Evolutionary conservation across 2,113 vertebrate species (phyloP).

Genomic region (Oryzias celebensis): DNA sequence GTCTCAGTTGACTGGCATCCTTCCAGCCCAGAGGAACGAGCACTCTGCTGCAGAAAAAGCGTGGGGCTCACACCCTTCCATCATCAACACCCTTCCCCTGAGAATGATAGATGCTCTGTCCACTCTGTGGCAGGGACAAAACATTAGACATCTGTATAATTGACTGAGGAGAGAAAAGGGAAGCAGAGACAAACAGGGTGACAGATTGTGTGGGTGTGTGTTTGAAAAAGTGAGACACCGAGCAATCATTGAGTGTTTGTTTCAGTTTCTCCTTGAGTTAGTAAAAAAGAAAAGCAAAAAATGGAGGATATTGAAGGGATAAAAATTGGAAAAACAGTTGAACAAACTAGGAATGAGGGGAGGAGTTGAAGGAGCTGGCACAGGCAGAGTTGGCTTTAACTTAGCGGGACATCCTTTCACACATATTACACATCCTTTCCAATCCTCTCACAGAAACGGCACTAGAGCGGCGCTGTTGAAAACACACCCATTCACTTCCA

Average conservation of each 20-base stretch:
- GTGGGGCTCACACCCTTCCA: conserved; percentile 34
- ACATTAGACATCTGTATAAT: conserved; percentile 78
- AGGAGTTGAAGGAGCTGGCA: conserved; percentile 48
- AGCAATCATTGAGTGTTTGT: conserved; percentile 39
- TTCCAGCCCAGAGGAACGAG: conserved; percentile 70
- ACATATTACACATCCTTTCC: conserved; percentile 72
- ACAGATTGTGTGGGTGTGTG: conserved; percentile 57
- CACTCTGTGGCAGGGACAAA: conserved; percentile 63
- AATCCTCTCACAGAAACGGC: conserved; percentile 58
- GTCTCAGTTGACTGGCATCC: conserved; percentile 66
- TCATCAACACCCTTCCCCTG: conserved; percentile 38
- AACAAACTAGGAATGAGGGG: conserved; percentile 20
- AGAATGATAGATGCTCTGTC: conserved; percentile 75
- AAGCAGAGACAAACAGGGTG: conserved; percentile 12
- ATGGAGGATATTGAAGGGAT: conserved; percentile 30
- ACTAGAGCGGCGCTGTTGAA: conserved; percentile 35
- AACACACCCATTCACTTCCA: conserved; percentile 30
- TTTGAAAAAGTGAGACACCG: conserved; percentile 53
- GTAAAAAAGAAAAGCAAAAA: not conserved
- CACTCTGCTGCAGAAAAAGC: conserved; percentile 58
- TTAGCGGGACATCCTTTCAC: conserved; percentile 75
- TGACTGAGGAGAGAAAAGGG: conserved; percentile 69
- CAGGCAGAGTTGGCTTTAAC: conserved; percentile 62
- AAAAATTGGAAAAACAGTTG: conserved; percentile 14
- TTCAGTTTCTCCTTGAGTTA: conserved; percentile 20